These are phyloP conservation scores for Orbicella faveolata DNA, from an alignment of 64 coral and sea anemone species.

Conservation along the genomic window DNA sequence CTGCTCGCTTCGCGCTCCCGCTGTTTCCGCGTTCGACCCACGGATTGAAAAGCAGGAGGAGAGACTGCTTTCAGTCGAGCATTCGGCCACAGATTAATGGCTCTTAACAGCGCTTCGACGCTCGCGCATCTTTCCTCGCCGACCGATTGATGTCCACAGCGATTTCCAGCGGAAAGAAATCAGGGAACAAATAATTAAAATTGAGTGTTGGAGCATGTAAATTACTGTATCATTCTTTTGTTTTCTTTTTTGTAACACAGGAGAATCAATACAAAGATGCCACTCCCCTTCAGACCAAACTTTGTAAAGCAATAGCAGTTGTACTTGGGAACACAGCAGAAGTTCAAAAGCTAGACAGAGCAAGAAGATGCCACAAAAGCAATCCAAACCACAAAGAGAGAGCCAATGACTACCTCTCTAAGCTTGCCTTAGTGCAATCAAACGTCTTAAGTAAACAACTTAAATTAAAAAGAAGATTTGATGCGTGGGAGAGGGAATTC, in stretches of 20 bases:
- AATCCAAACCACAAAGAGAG: constrained; percentile 17
- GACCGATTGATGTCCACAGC: no score
- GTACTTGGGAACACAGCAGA: neutral
- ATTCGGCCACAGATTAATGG: no score
- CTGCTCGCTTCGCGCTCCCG: no score
- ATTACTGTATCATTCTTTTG: neutral
- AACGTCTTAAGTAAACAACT: constrained; percentile 8
- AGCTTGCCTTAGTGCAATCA: constrained; percentile 23
- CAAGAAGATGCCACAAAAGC: constrained; percentile 18
- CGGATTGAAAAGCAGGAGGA: no score
- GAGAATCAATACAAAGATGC: neutral
- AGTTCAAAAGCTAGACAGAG: constrained; percentile 4
- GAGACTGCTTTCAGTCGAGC: no score
- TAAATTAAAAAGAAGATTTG: constrained; percentile 2
- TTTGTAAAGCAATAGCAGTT: constrained; percentile 32
- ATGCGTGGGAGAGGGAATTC: constrained; percentile 2
- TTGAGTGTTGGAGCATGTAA: neutral
- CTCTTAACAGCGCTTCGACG: no score
- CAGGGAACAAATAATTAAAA: neutral
- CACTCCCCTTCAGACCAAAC: neutral
- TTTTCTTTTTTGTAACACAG: neutral
- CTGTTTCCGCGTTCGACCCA: no score
- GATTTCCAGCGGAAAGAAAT: no score
- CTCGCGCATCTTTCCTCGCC: no score
- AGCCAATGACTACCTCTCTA: constrained; percentile 9